Evolutionary conservation across 2,113 vertebrate species (phyloP).

Genomic region (Eclectus roratus): DNA sequence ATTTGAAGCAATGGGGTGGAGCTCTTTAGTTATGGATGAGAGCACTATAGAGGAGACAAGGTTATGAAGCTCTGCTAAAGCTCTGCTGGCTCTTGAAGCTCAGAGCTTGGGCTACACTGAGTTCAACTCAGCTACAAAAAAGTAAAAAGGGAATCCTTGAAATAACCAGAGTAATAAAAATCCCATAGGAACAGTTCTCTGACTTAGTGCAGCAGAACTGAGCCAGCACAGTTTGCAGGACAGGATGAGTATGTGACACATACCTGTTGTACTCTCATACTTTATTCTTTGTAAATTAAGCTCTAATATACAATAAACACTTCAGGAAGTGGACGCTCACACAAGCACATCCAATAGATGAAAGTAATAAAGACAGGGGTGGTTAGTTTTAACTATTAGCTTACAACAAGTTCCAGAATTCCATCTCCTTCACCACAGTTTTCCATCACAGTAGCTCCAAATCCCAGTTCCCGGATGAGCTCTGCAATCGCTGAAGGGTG

Average conservation of each 20-base stretch:
- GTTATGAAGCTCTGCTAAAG: background rate
- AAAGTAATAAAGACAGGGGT: background rate
- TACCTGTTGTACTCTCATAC: background rate
- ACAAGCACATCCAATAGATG: background rate
- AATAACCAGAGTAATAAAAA: background rate
- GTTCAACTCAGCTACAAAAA: background rate
- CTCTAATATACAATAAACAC: background rate
- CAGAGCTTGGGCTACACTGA: background rate
- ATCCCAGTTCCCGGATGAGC: slow-evolving; percentile 90
- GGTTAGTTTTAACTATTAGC: slow-evolving; percentile 16
- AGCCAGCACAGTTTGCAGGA: background rate
- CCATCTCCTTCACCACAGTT: slow-evolving; percentile 88
- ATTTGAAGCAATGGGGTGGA: background rate
- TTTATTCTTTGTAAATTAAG: background rate
- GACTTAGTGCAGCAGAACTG: fast-evolving
- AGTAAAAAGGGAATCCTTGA: background rate
- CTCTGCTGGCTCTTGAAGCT: background rate
- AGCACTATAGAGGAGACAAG: background rate
- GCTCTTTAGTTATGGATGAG: background rate
- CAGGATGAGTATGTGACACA: background rate
- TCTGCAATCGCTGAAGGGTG: slow-evolving; percentile 86
- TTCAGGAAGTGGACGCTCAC: background rate
- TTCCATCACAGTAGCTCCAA: slow-evolving; percentile 89
- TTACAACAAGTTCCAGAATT: slow-evolving; percentile 91
- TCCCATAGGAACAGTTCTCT: background rate